Evolutionary conservation across 2,113 vertebrate genomes (phyloP).

Genomic region (Phrynosoma blainvillii): DNA sequence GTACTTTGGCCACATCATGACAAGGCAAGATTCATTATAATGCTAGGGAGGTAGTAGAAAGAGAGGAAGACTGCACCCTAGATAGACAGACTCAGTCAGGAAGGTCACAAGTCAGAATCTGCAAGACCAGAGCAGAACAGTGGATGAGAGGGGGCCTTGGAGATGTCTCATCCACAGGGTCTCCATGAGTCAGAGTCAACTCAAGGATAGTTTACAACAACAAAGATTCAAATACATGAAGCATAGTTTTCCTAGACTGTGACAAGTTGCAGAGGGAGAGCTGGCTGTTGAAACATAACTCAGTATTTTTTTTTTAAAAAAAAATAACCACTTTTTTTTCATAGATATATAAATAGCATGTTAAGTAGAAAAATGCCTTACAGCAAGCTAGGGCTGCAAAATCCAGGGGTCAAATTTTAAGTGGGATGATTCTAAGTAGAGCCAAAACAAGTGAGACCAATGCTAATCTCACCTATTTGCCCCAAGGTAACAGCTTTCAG

Average conservation of each 20-base stretch:
- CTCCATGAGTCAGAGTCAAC: too few species aligned
- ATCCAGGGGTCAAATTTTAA: too few species aligned
- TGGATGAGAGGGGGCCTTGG: too few species aligned
- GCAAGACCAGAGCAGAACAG: too few species aligned
- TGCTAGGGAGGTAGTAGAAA: too few species aligned
- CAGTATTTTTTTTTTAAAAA: background rate
- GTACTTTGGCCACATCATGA: too few species aligned
- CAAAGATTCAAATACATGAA: background rate
- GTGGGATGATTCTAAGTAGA: background rate
- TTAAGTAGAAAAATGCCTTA: background rate
- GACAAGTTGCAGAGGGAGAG: background rate
- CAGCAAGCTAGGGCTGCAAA: too few species aligned
- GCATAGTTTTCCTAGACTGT: background rate
- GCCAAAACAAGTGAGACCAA: background rate
- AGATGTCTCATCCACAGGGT: too few species aligned
- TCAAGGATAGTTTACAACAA: background rate
- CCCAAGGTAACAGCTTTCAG: background rate
- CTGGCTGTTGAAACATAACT: background rate
- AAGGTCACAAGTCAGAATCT: too few species aligned
- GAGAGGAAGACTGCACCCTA: too few species aligned
- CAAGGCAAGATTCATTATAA: too few species aligned
- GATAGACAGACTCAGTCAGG: too few species aligned
- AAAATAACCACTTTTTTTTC: background rate
- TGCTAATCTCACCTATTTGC: background rate
- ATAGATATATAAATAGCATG: background rate